These are phyloP conservation scores for Sebastes oblongus DNA, from an alignment of 2,797 vertebrate species.

Conservation along the genomic window DNA sequence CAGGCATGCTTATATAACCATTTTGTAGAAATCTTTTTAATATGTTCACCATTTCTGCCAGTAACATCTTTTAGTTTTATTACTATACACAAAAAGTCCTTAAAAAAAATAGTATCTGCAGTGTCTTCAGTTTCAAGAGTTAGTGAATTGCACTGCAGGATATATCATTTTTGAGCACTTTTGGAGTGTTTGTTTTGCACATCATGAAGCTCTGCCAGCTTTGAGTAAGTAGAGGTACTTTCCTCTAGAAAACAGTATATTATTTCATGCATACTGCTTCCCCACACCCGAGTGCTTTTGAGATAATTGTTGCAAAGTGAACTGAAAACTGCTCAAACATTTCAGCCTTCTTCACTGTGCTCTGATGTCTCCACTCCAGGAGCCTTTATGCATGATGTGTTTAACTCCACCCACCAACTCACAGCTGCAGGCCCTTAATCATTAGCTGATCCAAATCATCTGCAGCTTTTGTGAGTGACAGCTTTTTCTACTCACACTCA, in stretches of 20 bases:
- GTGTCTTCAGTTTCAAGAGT: not conserved
- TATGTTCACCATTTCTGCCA: not conserved
- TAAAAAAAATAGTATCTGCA: not conserved
- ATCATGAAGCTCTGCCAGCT: not conserved
- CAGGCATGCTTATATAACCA: too few relatives aligned
- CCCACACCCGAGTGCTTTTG: not conserved
- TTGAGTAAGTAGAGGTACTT: not conserved
- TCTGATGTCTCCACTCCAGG: not conserved
- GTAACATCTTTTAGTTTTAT: not conserved
- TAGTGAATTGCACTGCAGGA: not conserved
- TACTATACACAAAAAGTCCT: not conserved
- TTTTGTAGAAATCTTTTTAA: not conserved
- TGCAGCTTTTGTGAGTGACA: not conserved
- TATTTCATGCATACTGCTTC: not conserved
- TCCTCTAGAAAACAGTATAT: not conserved
- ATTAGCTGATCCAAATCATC: slow-evolving; percentile 3
- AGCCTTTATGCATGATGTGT: not conserved
- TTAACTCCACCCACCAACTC: slow-evolving; percentile 5
- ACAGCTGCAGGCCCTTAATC: slow-evolving; percentile 37
- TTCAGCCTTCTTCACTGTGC: not conserved
- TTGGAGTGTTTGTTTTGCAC: not conserved
- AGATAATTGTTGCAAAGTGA: not conserved
- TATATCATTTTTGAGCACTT: not conserved
- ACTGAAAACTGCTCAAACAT: not conserved
- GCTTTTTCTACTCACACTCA: not conserved